Evolutionary conservation across 2,797 vertebrate species (phyloP), one percentile per base, ranked within the genome.

Genomic region (Thamnophis elegans): DNA sequence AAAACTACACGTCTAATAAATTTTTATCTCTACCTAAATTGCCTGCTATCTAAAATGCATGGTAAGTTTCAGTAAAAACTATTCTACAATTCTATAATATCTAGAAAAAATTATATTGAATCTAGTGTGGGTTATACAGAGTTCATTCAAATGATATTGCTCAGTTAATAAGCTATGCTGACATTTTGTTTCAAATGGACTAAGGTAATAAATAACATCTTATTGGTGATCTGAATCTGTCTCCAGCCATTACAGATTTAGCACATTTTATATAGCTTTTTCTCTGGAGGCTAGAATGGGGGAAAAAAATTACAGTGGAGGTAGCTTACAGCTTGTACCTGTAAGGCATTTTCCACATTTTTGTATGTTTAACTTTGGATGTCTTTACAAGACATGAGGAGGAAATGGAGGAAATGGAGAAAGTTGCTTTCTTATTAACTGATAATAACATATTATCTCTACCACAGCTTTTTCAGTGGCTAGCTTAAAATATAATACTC

Each of bases 401-500:
- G 32, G 32, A 88, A 91, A 91, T 88, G 47, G 6, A 90, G 32
- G 32, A 88, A 91, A 91, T 88, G 26, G 3, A 51, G 60, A 55
- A 90, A 4, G 26, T 18, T 51, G 16, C 58, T 68, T 91, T 42
- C 89, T 36, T n/a, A 92, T 89, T 85, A 82, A 18, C 25, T 11
- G 5, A 12, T 36, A 93, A 90, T 85, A 60, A 94, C 65, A 89
- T 88, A 93, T 86, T 1, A 88, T 51, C 87, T 85, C 42, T 85
- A 82, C 25, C 54, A 94, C 42, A 95, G 42, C 32, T 65, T 89
- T 10, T 88, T 28, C n/a, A 1, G 93, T 60, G 91, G 22, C 78
- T 62, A 28, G 91, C 92, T 88, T 0, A 93, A 90, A 95, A 94
- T 93, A n/a, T 78, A 89, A 90, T 78, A 62, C 16, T 36, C 88